Evolutionary conservation across 2,113 vertebrate species (phyloP), one percentile per base, ranked within the genome.

Genomic region (Tinamus guttatus): DNA sequence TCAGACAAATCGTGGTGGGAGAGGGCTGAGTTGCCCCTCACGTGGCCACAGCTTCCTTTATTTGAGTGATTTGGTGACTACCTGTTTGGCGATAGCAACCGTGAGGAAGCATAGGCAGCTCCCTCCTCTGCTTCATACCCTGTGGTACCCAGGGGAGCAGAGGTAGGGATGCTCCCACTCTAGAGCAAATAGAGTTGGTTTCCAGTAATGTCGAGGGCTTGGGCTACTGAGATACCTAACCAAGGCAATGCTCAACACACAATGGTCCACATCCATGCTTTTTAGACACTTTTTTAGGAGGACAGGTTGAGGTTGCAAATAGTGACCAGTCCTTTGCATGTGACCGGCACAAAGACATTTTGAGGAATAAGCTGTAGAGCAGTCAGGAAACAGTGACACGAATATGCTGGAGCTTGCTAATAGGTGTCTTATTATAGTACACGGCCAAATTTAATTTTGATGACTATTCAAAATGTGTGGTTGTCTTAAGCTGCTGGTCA

Each of bases 1-100:
- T 70, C 81, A 73, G 27, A 11, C 43, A 56, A 28, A 69, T 9
- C 69, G 76, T 51, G 54, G 76, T 70, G 67, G 40, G 32, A 70
- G 27, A 30, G 3, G 4, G 4, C 32, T 84, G 25, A 38, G 47
- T 58, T 84, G 7, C 52, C 16, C 7, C 74, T 5, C 30, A 9
- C 6, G 1, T 56, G 18, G 20, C 34, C 25, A 68, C 25, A 4
- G 2, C 56, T 84, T 51, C 24, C 11, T 47, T 60, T 73, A 45
- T 60, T 32, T 45, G 17, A 67, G 11, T 69, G 54, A 58, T 36
- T 43, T 49, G 65, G 36, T 11, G 28, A 38, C 51, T 0, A 0
- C 28, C 16, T 5, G 32, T 87, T 68, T 43, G 64, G 25, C 27
- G 8, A 13, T 85, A 5, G 30, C 5, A 25, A 54, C 36, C 1